Evolutionary conservation across 2,888 invertebrate genomes (phyloP).

Genomic region (Siphlonurus alternatus): DNA sequence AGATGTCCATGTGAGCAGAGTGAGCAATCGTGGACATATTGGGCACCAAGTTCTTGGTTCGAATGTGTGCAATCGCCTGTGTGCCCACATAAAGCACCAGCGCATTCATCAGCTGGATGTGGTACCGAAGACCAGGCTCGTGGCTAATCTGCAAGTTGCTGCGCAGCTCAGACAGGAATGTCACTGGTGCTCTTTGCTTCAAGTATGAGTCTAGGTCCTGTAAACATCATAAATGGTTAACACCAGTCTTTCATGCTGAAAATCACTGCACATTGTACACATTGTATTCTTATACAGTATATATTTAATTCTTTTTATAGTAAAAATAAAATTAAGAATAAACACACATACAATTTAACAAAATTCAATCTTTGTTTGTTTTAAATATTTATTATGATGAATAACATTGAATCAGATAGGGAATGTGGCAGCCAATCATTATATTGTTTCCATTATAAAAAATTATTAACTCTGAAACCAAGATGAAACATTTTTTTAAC

Average conservation of each 20-base stretch:
- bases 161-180: constrained; percentile 82
- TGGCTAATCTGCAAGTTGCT: constrained; percentile 74
- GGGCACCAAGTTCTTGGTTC: constrained; percentile 79
- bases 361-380: too few relatives aligned
- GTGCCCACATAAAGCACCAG: constrained; percentile 95
- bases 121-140: constrained; percentile 84
- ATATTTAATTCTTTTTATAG: too few relatives aligned
- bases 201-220: constrained; percentile 88
- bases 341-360: too few relatives aligned
- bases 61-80: constrained; percentile 83
- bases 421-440: too few relatives aligned
- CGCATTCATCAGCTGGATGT: constrained; percentile 92
- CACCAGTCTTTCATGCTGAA: background rate
- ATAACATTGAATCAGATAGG: too few relatives aligned
- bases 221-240: background rate
- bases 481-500: too few relatives aligned
- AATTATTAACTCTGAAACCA: too few relatives aligned
- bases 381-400: too few relatives aligned
- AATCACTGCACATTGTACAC: background rate
- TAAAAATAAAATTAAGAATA: too few relatives aligned
- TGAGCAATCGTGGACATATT: constrained; percentile 97
- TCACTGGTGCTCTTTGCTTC: constrained; percentile 85
- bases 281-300: too few relatives aligned
- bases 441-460: too few relatives aligned
- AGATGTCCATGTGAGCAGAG: constrained; percentile 98